Percentiles rank a stretch among this genome's conserved stretches.
Evolutionary conservation across 2,113 vertebrate species (phyloP).

Genomic region (Hydrolagus affinis): DNA sequence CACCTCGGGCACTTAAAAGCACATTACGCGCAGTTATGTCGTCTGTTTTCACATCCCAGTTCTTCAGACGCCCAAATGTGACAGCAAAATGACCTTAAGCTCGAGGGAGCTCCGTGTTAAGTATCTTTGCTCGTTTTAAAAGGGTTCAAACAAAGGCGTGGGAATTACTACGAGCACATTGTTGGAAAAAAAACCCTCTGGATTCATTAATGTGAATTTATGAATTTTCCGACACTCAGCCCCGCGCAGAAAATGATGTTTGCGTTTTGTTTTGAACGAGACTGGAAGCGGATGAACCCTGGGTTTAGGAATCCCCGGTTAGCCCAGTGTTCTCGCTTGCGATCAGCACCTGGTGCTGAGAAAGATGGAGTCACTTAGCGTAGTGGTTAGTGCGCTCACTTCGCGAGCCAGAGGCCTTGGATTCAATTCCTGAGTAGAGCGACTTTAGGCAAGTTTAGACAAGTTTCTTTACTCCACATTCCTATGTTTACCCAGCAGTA

Average conservation of each 20-base stretch:
- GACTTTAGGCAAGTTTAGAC: too few species aligned
- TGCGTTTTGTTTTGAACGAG: neutral
- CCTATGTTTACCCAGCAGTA: too few species aligned
- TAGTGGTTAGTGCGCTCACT: too few species aligned
- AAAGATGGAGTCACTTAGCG: too few species aligned
- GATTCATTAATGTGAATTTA: neutral
- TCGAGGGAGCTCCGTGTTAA: neutral
- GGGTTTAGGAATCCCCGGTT: too few species aligned
- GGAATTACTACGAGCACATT: neutral
- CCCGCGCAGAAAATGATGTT: neutral
- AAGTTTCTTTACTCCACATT: too few species aligned
- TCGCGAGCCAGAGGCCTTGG: too few species aligned
- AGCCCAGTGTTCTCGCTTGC: too few species aligned
- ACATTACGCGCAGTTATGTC: constrained; percentile 5
- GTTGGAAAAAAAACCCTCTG: neutral
- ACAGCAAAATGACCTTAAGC: neutral
- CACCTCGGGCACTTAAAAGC: neutral
- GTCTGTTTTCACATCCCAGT: neutral
- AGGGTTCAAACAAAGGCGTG: neutral
- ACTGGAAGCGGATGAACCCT: neutral
- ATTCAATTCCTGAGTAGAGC: too few species aligned
- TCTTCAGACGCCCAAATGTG: neutral
- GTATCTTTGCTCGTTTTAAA: neutral
- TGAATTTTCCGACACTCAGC: neutral
- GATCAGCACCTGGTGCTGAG: too few species aligned